These are phyloP conservation scores for Metellina segmentata DNA, from an alignment of 2,888 invertebrate species.

Conservation along the genomic window DNA sequence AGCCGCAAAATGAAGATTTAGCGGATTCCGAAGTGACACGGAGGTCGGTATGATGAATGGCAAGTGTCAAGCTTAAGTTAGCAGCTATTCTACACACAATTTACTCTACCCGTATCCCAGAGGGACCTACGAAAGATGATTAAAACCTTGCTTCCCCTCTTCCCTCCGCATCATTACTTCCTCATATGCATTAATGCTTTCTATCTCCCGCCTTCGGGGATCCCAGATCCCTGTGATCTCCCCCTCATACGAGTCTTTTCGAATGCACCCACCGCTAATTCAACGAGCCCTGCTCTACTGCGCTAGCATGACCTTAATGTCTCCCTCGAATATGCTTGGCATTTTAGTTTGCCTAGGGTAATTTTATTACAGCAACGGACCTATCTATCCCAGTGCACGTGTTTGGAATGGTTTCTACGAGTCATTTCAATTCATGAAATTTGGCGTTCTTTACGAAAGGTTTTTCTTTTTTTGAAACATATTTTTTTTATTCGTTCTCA, in stretches of 20 bases:
- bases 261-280: conserved; percentile 56
- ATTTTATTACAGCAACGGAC: conserved; percentile 36
- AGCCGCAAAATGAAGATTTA: conserved; percentile 39
- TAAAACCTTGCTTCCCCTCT: conserved; percentile 49
- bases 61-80: conserved; percentile 63
- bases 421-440: not conserved
- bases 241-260: conserved; percentile 18
- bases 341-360: conserved; percentile 14
- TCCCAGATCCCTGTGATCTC: conserved; percentile 39
- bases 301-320: conserved; percentile 41
- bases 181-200: conserved; percentile 73
- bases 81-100: conserved; percentile 66
- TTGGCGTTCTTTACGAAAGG: not conserved
- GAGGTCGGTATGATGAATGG: conserved; percentile 55
- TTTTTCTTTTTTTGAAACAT: no score
- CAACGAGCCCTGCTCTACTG: conserved; percentile 39
- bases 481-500: no score
- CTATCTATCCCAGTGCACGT: not conserved
- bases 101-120: conserved; percentile 43
- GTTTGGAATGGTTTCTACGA: not conserved
- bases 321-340: conserved; percentile 32
- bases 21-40: not conserved
- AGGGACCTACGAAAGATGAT: conserved; percentile 57
- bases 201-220: conserved; percentile 60
- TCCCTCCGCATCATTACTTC: conserved; percentile 68